Evolutionary conservation across 2,797 vertebrate species (phyloP), one percentile per base, ranked within the genome.

Genomic region (Hippopotamyrus pictus): DNA sequence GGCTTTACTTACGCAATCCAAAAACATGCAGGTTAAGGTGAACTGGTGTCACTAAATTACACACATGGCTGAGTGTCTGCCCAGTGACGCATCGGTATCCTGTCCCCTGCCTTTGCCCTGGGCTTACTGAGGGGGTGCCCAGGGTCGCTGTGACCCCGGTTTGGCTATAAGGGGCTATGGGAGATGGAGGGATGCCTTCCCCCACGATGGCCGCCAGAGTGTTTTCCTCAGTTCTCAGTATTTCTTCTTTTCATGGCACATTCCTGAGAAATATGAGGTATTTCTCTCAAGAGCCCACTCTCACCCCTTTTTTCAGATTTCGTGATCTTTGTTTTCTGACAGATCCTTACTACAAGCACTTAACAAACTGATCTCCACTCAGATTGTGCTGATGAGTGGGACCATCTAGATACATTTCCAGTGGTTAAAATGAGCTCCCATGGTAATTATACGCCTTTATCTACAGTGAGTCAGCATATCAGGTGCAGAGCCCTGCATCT

Each of bases 381-480:
- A 57, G 51, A 54, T n/a, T 29, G 54, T 41, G 53, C 19, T 22
- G 14, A 7, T 87, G 19, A 41, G 33, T 37, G 33, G 19, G 41
- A 62, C 57, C 41, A 41, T 37, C 7, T 87, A 33, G 59, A 22
- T 76, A 44, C 54, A 53, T 44, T 84, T 84, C 5, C 73, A 48
- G 46, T 84, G 62, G 83, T 62, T 86, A 53, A 76, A 51, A 37
- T 53, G 46, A 9, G 41, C 25, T 59, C n/a, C 33, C n/a, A 1
- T 59, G 48, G 65, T 5, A 29, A 87, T 73, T 89, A 82, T 82
- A 29, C 14, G 59, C 89, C 85, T 86, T 25, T 88, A 84, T 48
- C 62, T 89, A 29, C 62, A 87, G 44, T 88, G 54, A 90, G 22
- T 54, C 76, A 48, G 85, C 86, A 88, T 76, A 82, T 54, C 50